Evolutionary conservation across 2,888 invertebrate species (phyloP).

Genomic region (Hirtodrosophila confusa): DNA sequence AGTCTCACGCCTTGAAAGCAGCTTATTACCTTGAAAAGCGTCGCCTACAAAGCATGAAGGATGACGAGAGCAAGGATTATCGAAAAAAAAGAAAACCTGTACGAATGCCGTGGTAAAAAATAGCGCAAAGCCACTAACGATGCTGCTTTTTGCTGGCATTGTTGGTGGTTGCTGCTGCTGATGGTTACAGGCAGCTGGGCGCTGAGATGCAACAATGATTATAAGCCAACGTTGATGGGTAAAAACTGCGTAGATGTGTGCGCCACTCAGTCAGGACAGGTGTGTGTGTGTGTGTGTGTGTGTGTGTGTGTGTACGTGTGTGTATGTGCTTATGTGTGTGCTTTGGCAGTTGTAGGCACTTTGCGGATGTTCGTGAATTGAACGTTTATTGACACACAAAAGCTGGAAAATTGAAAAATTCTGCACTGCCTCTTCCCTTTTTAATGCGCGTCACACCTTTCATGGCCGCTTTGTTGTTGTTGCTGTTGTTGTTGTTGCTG

Average conservation of each 20-base stretch:
- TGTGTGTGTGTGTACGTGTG: conserved; percentile 25
- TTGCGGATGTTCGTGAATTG: conserved; percentile 77
- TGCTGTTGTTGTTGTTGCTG: conserved; percentile 10
- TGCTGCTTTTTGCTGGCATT: conserved; percentile 63
- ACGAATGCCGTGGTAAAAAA: conserved; percentile 46
- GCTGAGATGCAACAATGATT: conserved; percentile 61
- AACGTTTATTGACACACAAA: conserved; percentile 80
- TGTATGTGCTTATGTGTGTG: conserved; percentile 20
- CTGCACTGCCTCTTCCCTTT: conserved; percentile 52
- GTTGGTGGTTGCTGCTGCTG: conserved; percentile 44
- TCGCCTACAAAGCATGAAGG: conserved; percentile 37
- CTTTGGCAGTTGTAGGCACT: conserved; percentile 76
- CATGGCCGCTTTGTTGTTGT: conserved; percentile 29
- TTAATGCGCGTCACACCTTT: conserved; percentile 66
- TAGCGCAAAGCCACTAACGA: conserved; percentile 69
- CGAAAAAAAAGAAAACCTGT: conserved; percentile 15
- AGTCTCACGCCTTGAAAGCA: conserved; percentile 45
- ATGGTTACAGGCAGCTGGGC: conserved; percentile 26
- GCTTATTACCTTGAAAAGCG: conserved; percentile 55
- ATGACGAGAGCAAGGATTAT: conserved; percentile 28
- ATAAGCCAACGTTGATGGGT: conserved; percentile 64
- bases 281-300: conserved; percentile 33
- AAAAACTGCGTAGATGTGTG: conserved; percentile 22
- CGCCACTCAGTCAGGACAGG: not conserved
- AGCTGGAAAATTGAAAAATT: conserved; percentile 79